Conservation (phyloP, 2,888 invertebrate species). For the Rhagium mordax region DNA sequence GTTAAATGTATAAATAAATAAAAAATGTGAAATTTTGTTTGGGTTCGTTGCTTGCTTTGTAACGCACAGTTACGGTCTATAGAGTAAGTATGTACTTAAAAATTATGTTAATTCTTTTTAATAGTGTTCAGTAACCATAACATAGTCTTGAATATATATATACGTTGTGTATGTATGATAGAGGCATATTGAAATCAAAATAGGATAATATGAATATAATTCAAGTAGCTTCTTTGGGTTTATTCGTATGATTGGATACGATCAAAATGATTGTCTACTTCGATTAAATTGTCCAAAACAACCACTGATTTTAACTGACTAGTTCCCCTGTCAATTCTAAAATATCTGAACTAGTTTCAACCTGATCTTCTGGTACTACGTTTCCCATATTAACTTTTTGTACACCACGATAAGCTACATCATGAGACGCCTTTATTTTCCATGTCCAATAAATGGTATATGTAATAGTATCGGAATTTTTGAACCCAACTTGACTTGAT, state of each 20-base stretch:
- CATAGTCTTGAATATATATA: slow-evolving; percentile 23
- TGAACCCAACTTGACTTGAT: too few species aligned
- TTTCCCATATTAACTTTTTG: too few species aligned
- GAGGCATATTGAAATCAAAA: not conserved
- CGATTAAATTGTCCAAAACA: not conserved
- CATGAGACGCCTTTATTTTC: too few species aligned
- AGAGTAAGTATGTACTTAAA: slow-evolving; percentile 54
- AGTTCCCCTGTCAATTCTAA: too few species aligned
- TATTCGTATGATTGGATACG: slow-evolving; percentile 6
- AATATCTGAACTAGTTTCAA: too few species aligned
- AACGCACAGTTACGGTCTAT: slow-evolving; percentile 52
- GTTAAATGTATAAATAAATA: slow-evolving; percentile 2
- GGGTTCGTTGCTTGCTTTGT: slow-evolving; percentile 55
- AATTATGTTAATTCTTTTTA: slow-evolving; percentile 56
- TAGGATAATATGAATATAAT: not conserved
- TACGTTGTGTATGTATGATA: not conserved
- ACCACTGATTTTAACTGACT: not conserved
- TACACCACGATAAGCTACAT: too few species aligned
- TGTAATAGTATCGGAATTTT: too few species aligned
- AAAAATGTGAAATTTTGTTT: slow-evolving; percentile 50
- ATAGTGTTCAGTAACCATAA: slow-evolving; percentile 53
- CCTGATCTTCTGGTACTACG: too few species aligned
- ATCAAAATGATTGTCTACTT: too few species aligned
- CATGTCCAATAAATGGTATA: too few species aligned
- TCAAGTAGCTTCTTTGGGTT: not conserved